A percentile compares a stretch with the other conserved stretches of the same genome.
Conservation (phyloP, 2,113 vertebrate genomes). For the Salvator merianae region DNA sequence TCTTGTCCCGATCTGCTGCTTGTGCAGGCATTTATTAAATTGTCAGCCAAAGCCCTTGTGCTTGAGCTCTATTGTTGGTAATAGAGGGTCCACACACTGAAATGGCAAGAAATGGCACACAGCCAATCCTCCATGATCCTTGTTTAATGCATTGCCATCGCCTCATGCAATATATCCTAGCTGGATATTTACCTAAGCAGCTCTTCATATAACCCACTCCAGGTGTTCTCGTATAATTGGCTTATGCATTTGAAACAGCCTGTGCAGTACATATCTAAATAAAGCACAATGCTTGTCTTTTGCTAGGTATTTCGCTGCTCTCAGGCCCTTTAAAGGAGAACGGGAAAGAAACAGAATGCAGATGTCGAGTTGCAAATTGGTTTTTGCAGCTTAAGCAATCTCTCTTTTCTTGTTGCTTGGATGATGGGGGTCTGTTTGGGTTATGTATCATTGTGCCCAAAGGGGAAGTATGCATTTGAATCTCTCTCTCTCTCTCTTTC, state of each 20-base stretch:
- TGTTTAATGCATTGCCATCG: neutral
- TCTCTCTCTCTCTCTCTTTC: neutral
- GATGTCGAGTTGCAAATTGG: conserved; percentile 29
- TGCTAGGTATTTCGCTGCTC: conserved; percentile 9
- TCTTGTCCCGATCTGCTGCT: neutral
- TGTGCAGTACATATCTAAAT: neutral
- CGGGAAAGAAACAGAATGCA: conserved; percentile 5
- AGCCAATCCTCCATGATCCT: neutral
- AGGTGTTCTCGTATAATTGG: conserved; percentile 19
- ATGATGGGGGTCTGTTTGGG: neutral
- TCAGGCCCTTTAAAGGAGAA: neutral
- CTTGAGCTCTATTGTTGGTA: neutral
- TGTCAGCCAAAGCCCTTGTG: neutral
- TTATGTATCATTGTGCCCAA: neutral
- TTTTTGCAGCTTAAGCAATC: neutral
- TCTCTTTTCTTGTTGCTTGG: neutral
- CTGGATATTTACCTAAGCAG: conserved; percentile 8
- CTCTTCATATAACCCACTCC: conserved; percentile 4
- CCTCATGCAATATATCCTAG: conserved; percentile 10
- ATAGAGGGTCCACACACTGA: neutral
- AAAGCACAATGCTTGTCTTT: conserved; percentile 6
- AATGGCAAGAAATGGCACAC: neutral
- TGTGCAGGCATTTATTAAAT: neutral
- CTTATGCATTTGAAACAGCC: conserved; percentile 1
- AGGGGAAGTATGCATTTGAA: neutral